phyloP scores from a whole-genome alignment of 1,140 invertebrate species.

The Cydia amplana region DNA sequence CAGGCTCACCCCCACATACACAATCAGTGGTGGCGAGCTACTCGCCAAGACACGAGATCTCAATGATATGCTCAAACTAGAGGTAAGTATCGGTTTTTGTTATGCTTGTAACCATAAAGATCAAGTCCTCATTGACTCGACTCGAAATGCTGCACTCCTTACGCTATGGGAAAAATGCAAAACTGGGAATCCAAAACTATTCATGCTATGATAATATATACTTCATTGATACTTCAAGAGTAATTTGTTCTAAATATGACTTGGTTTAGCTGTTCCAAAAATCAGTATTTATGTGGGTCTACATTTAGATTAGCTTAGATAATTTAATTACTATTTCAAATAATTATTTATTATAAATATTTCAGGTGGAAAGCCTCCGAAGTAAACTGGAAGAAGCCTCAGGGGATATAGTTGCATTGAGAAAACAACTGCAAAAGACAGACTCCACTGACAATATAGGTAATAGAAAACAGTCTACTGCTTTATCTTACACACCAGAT shows the following conservation, averaged over 20 bases:
- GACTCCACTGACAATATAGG: constrained; percentile 44
- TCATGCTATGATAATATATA: too few species aligned
- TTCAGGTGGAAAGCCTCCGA: constrained; percentile 59
- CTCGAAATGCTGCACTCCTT: too few species aligned
- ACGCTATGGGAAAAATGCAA: too few species aligned
- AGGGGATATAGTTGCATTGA: constrained; percentile 64
- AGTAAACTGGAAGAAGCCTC: constrained; percentile 68
- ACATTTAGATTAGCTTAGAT: not conserved
- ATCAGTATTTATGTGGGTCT: not conserved
- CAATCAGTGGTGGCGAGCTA: constrained; percentile 72
- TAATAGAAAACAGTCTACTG: constrained; percentile 44
- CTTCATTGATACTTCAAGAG: too few species aligned
- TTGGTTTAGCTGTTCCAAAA: not conserved
- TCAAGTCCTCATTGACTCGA: too few species aligned
- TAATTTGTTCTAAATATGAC: too few species aligned
- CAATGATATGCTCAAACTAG: constrained; percentile 72
- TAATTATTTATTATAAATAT: constrained; percentile 28
- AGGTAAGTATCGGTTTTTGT: constrained; percentile 51
- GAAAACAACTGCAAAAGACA: constrained; percentile 62
- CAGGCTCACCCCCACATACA: constrained; percentile 63
- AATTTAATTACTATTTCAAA: constrained; percentile 14
- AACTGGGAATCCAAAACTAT: too few species aligned
- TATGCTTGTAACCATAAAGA: too few species aligned
- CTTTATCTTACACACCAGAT: constrained; percentile 46
- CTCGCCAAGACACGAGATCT: constrained; percentile 74